Evolutionary conservation across 2,113 vertebrate genomes (phyloP), one percentile per base, ranked within the genome.

Genomic region (Chlamydotis undulata): DNA sequence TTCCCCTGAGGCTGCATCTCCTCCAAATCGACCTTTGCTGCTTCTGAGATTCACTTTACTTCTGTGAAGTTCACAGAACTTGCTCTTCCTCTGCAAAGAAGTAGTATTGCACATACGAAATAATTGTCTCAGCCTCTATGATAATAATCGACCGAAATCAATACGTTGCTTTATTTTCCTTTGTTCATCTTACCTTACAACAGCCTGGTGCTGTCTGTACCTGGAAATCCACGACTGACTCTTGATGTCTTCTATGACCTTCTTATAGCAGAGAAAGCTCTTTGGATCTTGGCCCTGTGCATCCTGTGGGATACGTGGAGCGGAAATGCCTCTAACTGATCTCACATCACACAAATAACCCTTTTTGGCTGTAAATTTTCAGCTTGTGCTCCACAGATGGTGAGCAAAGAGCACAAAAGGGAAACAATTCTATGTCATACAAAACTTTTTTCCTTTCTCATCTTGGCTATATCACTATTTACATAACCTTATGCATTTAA

Each of bases 191-290:
- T 33, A 24, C 10, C 45, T 52, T 52, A 15, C 19, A 64, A n/a
- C 13, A 9, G 12, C 23, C 2, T 0, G 0, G 5, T 21, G 35
- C 13, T 61, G 9, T 16, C 28, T 71, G 17, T 61, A 67, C 5
- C 43, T 65, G 79, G 28, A 78, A 50, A 67, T 10, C 19, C 49
- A 45, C 37, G 25, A 23, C 41, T 68, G 35, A 7, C 7, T 37
- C n/a, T 55, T 39, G 8, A 13, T 23, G 19, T 73, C 12, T 56
- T 73, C 31, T 39, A 35, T 60, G 17, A 56, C 14, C 7, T 60
- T 8, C 10, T 73, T 43, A 19, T 5, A 29, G 35, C 43, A 70
- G 41, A 45, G 23, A 39, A 9, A 19, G 2, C 6, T n/a, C 12
- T 52, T 50, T n/a, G n/a, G 24, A 39, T 81, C 50, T 80, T 64